Conservation (phyloP, 2,113 vertebrate species). For the Toxotes jaculatrix region DNA sequence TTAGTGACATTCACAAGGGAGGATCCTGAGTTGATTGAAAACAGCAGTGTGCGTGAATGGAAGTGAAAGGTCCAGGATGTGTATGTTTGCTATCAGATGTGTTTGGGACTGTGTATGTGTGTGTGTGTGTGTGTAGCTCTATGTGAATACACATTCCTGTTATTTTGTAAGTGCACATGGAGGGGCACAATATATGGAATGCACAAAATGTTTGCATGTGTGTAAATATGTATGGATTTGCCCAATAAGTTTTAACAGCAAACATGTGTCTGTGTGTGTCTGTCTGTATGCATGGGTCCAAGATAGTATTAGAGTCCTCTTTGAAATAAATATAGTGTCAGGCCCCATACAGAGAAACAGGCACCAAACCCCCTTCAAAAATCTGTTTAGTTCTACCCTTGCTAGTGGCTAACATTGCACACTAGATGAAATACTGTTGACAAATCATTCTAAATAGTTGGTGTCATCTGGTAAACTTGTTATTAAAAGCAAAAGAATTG, state of each 20-base stretch:
- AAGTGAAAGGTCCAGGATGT: conserved; percentile 53
- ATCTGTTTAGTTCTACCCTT: background rate
- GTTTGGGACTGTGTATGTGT: conserved; percentile 20
- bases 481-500: background rate
- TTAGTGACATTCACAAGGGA: conserved; percentile 74
- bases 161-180: background rate
- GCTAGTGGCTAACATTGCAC: no score
- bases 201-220: background rate
- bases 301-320: conserved; percentile 14
- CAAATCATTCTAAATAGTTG: background rate
- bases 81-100: conserved; percentile 28
- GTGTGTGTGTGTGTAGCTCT: conserved; percentile 1
- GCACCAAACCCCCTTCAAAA: background rate
- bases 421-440: background rate
- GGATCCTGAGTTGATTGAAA: conserved; percentile 70
- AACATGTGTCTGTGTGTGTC: conserved; percentile 20
- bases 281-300: background rate
- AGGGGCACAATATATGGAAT: background rate
- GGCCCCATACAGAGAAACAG: background rate
- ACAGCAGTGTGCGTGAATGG: conserved; percentile 61
- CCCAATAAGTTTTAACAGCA: conserved; percentile 10
- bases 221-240: conserved; percentile 4
- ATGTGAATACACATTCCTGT: background rate
- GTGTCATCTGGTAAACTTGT: background rate
- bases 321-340: background rate